Conservation (phyloP, 2,113 vertebrate species). For the Aptenodytes patagonicus region DNA sequence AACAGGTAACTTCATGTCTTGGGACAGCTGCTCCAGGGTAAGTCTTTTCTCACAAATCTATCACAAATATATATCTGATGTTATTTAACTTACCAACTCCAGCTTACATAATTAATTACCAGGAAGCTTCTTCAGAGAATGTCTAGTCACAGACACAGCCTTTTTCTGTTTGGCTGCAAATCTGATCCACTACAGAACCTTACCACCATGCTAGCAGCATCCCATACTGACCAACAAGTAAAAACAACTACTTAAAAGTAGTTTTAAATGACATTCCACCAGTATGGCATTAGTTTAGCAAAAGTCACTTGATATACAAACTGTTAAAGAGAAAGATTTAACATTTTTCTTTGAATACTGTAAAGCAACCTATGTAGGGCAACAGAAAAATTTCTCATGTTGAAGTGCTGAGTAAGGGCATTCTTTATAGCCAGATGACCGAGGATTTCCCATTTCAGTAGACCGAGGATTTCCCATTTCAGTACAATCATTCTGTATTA, state of each 20-base stretch:
- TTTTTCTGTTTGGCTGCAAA: not conserved
- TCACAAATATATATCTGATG: not conserved
- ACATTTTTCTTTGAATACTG: not conserved
- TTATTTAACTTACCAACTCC: not conserved
- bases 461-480: not conserved
- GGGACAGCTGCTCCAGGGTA: not conserved
- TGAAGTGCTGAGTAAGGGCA: not conserved
- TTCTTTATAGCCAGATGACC: not conserved
- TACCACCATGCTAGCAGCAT: not conserved
- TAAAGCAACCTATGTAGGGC: not conserved
- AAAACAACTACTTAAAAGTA: not conserved
- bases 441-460: not conserved
- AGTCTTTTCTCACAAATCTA: not conserved
- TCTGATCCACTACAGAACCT: not conserved
- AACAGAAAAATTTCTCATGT: not conserved
- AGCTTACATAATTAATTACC: not conserved
- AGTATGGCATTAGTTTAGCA: not conserved
- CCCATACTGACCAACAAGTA: not conserved
- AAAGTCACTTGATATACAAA: not conserved
- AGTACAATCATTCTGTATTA: not conserved
- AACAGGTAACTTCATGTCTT: not conserved
- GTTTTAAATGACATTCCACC: not conserved
- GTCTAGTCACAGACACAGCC: not conserved
- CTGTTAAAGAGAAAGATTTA: not conserved
- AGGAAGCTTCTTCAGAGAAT: not conserved